Conservation (phyloP, 2,888 invertebrate genomes). For the Iselma pallidipennis region DNA sequence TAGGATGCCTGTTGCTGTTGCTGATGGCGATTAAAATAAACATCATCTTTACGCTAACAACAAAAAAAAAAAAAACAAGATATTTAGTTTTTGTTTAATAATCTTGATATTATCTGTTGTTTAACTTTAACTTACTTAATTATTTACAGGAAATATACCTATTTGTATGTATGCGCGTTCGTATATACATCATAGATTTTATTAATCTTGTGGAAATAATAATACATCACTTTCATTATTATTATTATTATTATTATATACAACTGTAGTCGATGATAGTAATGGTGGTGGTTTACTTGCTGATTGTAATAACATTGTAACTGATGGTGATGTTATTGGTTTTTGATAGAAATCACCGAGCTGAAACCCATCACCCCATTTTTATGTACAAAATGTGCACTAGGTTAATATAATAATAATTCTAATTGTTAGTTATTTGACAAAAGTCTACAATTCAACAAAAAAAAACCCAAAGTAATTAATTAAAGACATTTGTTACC, state of each 20-base stretch:
- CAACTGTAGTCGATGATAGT: conserved; percentile 31
- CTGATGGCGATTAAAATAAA: conserved; percentile 68
- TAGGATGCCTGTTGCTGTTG: conserved; percentile 53
- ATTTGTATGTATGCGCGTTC: no score
- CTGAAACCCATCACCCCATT: conserved; percentile 45
- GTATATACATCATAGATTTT: conserved; percentile 17
- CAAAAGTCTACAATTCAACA: neutral
- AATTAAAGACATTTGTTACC: conserved; percentile 68
- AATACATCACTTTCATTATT: conserved; percentile 39
- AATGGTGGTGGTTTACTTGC: no score
- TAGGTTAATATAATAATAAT: conserved; percentile 14
- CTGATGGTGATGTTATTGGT: conserved; percentile 52
- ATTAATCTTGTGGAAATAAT: conserved; percentile 50
- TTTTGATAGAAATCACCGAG: conserved; percentile 49
- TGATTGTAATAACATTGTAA: conserved; percentile 45
- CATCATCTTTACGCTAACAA: conserved; percentile 69
- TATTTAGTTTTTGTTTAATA: neutral
- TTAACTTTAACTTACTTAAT: neutral
- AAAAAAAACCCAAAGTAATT: no score
- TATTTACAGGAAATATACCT: neutral
- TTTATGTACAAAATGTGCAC: conserved; percentile 33
- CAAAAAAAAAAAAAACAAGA: conserved; percentile 2
- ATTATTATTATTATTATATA: no score
- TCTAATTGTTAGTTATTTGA: conserved; percentile 2
- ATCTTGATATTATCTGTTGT: neutral